Evolutionary conservation across 2,888 invertebrate species (phyloP).

Genomic region (Ectemnius cavifrons): DNA sequence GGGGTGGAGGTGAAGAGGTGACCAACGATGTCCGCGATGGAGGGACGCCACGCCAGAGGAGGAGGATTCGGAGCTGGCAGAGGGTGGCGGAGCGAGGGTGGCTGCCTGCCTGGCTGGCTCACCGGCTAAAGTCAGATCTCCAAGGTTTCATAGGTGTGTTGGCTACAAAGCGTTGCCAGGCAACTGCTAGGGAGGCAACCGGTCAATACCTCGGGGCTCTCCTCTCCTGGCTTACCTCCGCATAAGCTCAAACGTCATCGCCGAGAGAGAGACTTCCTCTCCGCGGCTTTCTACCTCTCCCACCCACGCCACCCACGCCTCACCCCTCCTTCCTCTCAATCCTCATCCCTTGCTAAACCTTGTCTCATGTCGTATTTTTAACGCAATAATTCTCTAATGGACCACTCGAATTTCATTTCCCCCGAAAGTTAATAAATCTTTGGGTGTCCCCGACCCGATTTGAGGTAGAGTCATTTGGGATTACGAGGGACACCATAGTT

Average conservation of each 20-base stretch:
- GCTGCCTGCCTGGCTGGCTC: conserved; percentile 33
- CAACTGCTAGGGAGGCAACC: conserved; percentile 75
- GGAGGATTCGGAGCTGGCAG: conserved; percentile 31
- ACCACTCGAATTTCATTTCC: too few species aligned
- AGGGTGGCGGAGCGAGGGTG: conserved; percentile 44
- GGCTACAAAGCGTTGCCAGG: conserved; percentile 76
- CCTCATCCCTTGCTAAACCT: too few species aligned
- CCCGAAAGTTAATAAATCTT: too few species aligned
- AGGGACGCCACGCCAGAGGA: conserved; percentile 6
- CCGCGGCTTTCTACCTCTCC: conserved; percentile 50
- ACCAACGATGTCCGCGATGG: too few species aligned
- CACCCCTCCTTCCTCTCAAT: conserved; percentile 25
- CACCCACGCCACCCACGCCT: conserved; percentile 43
- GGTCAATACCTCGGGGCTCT: conserved; percentile 75
- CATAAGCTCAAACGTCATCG: conserved; percentile 73
- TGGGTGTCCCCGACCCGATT: too few species aligned
- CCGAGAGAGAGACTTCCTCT: conserved; percentile 61
- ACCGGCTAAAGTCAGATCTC: conserved; percentile 75
- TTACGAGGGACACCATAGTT: too few species aligned
- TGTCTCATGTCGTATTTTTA: too few species aligned
- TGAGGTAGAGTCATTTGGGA: too few species aligned
- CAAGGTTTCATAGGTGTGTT: conserved; percentile 78
- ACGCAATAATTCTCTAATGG: too few species aligned
- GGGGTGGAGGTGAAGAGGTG: conserved; percentile 33
- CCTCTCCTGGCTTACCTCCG: conserved; percentile 63